Evolutionary conservation across 2,797 vertebrate genomes (phyloP).

Genomic region (Iguana delicatissima): DNA sequence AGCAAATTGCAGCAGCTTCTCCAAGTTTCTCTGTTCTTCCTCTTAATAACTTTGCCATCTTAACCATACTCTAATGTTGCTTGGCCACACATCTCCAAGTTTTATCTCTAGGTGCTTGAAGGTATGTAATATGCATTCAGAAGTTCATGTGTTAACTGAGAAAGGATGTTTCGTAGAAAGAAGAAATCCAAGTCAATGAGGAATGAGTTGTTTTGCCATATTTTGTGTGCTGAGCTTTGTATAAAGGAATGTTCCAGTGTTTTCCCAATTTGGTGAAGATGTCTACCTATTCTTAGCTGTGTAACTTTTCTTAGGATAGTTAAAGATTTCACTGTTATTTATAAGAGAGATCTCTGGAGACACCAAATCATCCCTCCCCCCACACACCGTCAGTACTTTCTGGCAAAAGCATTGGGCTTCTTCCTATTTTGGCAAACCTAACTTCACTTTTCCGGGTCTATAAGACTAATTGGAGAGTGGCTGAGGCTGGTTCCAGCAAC

Average conservation of each 20-base stretch:
- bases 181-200: rapidly evolving
- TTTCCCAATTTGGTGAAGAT: slow-evolving; percentile 22
- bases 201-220: not conserved
- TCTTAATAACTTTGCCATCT: too few relatives aligned
- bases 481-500: slow-evolving; percentile 27
- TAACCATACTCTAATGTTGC: too few relatives aligned
- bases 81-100: too few relatives aligned
- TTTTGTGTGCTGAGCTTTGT: not conserved
- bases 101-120: too few relatives aligned
- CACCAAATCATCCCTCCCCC: not conserved
- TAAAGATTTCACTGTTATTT: not conserved
- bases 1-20: too few relatives aligned
- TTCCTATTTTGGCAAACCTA: slow-evolving; percentile 42
- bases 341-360: not conserved
- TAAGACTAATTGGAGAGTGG: slow-evolving; percentile 52
- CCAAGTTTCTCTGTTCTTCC: too few relatives aligned
- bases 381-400: slow-evolving; percentile 8
- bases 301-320: rapidly evolving
- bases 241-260: not conserved
- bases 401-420: slow-evolving; percentile 39
- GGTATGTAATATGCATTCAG: too few relatives aligned
- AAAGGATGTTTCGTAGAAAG: not conserved
- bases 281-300: slow-evolving; percentile 6
- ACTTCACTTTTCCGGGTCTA: slow-evolving; percentile 13
- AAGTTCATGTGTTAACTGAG: rapidly evolving